These are phyloP conservation scores for Drosophila paramelanica DNA, from an alignment of 2,888 invertebrate species.

Conservation along the genomic window DNA sequence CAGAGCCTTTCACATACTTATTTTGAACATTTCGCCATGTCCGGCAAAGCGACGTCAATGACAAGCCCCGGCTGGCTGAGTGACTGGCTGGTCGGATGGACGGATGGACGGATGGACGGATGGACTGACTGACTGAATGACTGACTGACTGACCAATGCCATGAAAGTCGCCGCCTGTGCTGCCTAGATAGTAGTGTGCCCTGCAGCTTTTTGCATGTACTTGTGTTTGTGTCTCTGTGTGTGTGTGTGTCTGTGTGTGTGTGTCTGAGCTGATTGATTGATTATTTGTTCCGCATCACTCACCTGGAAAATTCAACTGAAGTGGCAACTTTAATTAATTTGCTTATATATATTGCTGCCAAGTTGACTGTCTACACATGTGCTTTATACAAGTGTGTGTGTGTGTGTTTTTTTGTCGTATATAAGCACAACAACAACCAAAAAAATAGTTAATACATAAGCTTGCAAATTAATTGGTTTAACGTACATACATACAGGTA, in stretches of 20 bases:
- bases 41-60: slow-evolving; percentile 70
- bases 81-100: slow-evolving; percentile 43
- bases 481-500: slow-evolving; percentile 7
- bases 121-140: slow-evolving; percentile 26
- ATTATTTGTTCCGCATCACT: slow-evolving; percentile 85
- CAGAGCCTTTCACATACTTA: slow-evolving; percentile 59
- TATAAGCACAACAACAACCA: slow-evolving; percentile 24
- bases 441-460: slow-evolving; percentile 51
- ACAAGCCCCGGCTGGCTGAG: slow-evolving; percentile 70
- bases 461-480: slow-evolving; percentile 62
- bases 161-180: slow-evolving; percentile 64
- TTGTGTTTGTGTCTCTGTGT: slow-evolving; percentile 1
- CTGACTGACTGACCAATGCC: slow-evolving; percentile 53
- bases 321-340: slow-evolving; percentile 83
- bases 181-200: slow-evolving; percentile 68
- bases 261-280: slow-evolving; percentile 82
- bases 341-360: slow-evolving; percentile 70
- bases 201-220: slow-evolving; percentile 61
- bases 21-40: slow-evolving; percentile 76
- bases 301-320: slow-evolving; percentile 85
- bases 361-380: slow-evolving; percentile 31
- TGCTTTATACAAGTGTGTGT: neutral
- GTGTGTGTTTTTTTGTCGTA: slow-evolving; percentile 8
- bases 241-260: slow-evolving; percentile 28
- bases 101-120: slow-evolving; percentile 16